Evolutionary conservation across 2,888 invertebrate genomes (phyloP), one percentile per base, ranked within the genome.

Genomic region (Lydus trimaculatus): DNA sequence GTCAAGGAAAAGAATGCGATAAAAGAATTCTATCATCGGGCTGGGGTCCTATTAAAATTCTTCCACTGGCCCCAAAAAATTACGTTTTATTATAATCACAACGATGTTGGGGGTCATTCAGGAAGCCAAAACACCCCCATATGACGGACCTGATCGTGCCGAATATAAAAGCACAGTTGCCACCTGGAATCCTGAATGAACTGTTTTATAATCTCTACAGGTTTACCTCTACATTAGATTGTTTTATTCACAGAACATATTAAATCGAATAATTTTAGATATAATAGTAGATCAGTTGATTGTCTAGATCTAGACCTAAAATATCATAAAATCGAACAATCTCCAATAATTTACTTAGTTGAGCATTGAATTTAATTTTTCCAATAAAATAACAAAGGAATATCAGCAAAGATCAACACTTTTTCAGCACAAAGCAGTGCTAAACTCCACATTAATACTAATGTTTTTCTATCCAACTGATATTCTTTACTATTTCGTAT

Each of bases 1-100:
- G 72, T 77, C 76, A 74, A 75, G 75, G 73, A 75, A 75, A 77
- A 76, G 73, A 67, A 64, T 61, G 63, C 70, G 77, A 77, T 77
- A 77, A 77, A 75, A 67, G 70, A 70, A n/a, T n/a, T 28, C 2
- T 2, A 28, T 4, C 28, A 28, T 28, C 28, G 28, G 28, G 4
- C 28, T 4, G 28, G 28, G n/a, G n/a, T n/a, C n/a, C n/a, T n/a
- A n/a, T n/a, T n/a, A n/a, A n/a, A n/a, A n/a, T n/a, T n/a, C n/a
- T n/a, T n/a, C n/a, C n/a, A n/a, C n/a, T n/a, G n/a, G n/a, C n/a
- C n/a, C n/a, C n/a, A n/a, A n/a, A n/a, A n/a, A n/a, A n/a, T n/a
- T n/a, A n/a, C n/a, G n/a, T n/a, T n/a, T n/a, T n/a, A n/a, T n/a
- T n/a, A n/a, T n/a, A n/a, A n/a, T n/a, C n/a, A n/a, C n/a, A n/a